phyloP scores from a whole-genome alignment of 1,140 invertebrate genomes.

The Phymastichus coffea region DNA sequence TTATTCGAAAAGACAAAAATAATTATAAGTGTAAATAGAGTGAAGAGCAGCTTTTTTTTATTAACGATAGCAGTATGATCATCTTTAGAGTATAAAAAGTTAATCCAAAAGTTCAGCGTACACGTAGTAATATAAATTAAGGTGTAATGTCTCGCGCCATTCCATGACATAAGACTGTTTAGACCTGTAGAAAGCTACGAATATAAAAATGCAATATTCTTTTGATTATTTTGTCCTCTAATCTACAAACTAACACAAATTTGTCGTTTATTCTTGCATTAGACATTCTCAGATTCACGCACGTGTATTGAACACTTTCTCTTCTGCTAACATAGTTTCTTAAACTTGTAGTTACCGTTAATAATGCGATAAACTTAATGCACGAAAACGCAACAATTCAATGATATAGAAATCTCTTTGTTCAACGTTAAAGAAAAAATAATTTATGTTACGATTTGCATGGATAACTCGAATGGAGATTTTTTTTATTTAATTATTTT shows the following conservation, averaged over 20 bases:
- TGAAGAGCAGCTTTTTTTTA: constrained; percentile 6
- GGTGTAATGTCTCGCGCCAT: constrained; percentile 38
- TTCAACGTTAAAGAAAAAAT: no score
- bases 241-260: no score
- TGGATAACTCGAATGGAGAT: no score
- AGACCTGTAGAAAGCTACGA: not conserved
- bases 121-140: not conserved
- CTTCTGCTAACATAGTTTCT: not conserved
- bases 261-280: no score
- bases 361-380: no score
- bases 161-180: constrained; percentile 51
- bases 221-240: no score
- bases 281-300: no score
- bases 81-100: not conserved
- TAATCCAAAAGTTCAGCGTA: not conserved
- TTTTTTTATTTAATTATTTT: no score
- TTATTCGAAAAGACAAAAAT: not conserved
- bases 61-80: not conserved
- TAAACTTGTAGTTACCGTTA: constrained; percentile 18
- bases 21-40: not conserved
- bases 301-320: no score
- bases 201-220: constrained; percentile 2
- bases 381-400: no score
- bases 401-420: no score
- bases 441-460: no score